Evolutionary conservation across 2,888 invertebrate genomes (phyloP), one percentile per base, ranked within the genome.

Genomic region (Ceratothoa steindachneri): DNA sequence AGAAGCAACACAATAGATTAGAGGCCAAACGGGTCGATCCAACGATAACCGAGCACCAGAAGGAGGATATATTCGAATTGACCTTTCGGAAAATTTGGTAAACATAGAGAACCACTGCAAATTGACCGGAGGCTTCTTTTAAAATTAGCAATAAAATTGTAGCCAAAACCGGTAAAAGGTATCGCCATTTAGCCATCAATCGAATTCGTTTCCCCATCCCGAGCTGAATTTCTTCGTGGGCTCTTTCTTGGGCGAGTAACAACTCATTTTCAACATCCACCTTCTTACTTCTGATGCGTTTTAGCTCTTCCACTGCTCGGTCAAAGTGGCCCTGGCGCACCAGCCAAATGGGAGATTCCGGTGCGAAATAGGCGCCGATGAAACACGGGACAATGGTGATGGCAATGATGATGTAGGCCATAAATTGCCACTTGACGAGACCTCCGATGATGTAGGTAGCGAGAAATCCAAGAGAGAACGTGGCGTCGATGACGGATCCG

Each of bases 391-490:
- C 27, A 51, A 70, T 66, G 19, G 72, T 29, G 51, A 53, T 55
- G n/a, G 66, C 24, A 4, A 71, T 28, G 27, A 75, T 30, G 27
- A 73, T 30, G 28, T 70, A 60, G 30, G 69, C 55, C 24, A 75
- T 52, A 22, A 65, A 53, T 22, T 69, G 64, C 75, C 75, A 75
- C 24, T 72, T 69, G n/a, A 73, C 28, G 51, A 67, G 19, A 24
- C 69, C 69, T 15, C 51, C 72, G 27, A 75, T 41, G 22, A 75
- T 51, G 64, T 73, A 72, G 1, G 72, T 69, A 28, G 72, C 67
- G 12, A 75, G 60, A 64, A 67, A 75, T 27, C 75, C 75, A 52
- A 75, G 55, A 24, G 75, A 75, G 69, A 73, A 75, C 66, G 70
- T 66, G 3, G 73, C 30, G 15, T 75, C 75, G 9, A 71, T 66